A percentile compares a stretch with the other conserved stretches of the same genome.
Conservation (phyloP, 37 sponge, comb jelly and placozoan species). For the Amphimedon queenslandica region DNA sequence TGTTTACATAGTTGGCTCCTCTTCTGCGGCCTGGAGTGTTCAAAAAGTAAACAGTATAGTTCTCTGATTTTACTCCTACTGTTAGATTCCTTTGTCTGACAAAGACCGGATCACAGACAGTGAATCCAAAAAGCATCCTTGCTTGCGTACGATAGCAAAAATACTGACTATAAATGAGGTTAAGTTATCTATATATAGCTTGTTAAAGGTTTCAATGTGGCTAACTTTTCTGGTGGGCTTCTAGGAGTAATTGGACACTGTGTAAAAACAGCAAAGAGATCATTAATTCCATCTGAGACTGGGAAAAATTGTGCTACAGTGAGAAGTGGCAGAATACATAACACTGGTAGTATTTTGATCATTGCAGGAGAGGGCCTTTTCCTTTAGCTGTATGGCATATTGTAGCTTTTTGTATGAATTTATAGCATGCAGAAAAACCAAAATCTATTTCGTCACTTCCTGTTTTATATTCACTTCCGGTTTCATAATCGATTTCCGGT, state of each 20-base stretch:
- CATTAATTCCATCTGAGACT: constrained; percentile 2
- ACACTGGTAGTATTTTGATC: too few relatives aligned
- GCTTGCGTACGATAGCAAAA: background rate
- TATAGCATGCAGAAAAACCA: too few relatives aligned
- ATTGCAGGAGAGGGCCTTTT: too few relatives aligned
- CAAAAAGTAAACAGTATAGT: constrained; percentile 23
- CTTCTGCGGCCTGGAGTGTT: constrained; percentile 31
- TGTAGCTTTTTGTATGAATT: too few relatives aligned
- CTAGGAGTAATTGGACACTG: background rate
- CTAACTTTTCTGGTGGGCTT: background rate
- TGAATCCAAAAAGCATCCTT: background rate
- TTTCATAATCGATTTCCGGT: too few relatives aligned
- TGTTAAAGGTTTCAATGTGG: background rate
- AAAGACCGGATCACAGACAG: background rate
- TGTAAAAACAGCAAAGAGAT: constrained; percentile 8
- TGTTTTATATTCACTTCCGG: too few relatives aligned
- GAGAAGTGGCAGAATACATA: too few relatives aligned
- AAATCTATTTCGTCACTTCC: too few relatives aligned
- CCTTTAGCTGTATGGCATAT: too few relatives aligned
- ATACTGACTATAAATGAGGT: background rate
- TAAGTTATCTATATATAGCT: background rate
- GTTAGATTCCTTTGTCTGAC: background rate
- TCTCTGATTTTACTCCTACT: background rate
- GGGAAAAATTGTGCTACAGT: background rate
- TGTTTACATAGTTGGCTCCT: constrained; percentile 20